These are phyloP conservation scores for Parnassius mnemosyne DNA, from an alignment of 2,888 invertebrate genomes.

Conservation along the genomic window DNA sequence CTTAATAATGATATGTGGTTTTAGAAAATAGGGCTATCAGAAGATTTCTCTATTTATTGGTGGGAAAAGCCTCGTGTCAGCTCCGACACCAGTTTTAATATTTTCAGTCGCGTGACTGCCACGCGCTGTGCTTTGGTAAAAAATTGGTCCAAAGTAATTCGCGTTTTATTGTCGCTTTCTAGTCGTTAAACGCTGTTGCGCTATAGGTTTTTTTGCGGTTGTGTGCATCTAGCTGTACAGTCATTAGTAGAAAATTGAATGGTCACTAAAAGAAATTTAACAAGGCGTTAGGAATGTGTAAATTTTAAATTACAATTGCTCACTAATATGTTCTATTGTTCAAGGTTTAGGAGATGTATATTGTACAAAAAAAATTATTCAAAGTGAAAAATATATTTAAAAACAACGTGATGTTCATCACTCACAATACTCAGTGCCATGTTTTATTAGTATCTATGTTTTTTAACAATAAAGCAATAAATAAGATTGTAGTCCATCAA, in stretches of 20 bases:
- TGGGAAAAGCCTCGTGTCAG: conserved; percentile 79
- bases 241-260: conserved; percentile 67
- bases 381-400: not conserved
- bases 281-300: conserved; percentile 29
- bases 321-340: conserved; percentile 10
- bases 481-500: too few species aligned
- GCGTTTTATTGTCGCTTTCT: conserved; percentile 76
- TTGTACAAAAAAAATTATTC: not conserved
- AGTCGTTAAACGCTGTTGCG: conserved; percentile 69
- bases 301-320: conserved; percentile 32
- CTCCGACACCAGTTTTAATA: conserved; percentile 80
- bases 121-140: conserved; percentile 73
- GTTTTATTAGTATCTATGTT: too few species aligned
- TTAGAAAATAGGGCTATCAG: conserved; percentile 59
- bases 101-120: conserved; percentile 67
- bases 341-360: not conserved
- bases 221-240: conserved; percentile 43
- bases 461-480: too few species aligned
- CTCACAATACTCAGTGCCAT: too few species aligned
- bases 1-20: conserved; percentile 27
- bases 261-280: conserved; percentile 41
- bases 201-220: conserved; percentile 58
- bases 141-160: conserved; percentile 74
- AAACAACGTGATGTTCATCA: too few species aligned
- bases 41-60: conserved; percentile 74